Conservation (phyloP, 1,140 invertebrate genomes). For the Zophobas atratus region DNA sequence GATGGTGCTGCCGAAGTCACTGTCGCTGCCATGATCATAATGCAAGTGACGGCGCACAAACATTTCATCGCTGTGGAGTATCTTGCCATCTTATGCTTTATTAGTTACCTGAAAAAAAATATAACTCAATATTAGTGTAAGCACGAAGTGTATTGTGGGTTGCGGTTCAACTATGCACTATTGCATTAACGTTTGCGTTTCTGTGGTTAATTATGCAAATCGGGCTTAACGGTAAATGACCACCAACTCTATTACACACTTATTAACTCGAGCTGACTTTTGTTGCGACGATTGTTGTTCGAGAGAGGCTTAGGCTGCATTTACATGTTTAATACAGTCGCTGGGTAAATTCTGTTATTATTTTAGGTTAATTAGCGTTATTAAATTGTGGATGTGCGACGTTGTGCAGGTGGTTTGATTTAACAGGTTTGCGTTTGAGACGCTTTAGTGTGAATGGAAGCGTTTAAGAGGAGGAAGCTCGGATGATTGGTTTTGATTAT, state of each 20-base stretch:
- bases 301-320: neutral
- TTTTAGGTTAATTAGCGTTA: too few relatives aligned
- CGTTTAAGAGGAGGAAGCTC: too few relatives aligned
- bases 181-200: too few relatives aligned
- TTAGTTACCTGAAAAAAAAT: constrained; percentile 2
- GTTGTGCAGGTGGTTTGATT: neutral
- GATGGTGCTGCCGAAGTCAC: constrained; percentile 46
- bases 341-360: neutral
- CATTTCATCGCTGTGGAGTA: constrained; percentile 46
- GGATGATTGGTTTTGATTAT: too few relatives aligned
- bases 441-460: too few relatives aligned
- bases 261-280: neutral
- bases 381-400: too few relatives aligned
- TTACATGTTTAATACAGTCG: neutral
- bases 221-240: neutral
- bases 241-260: constrained; percentile 7
- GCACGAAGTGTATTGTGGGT: neutral
- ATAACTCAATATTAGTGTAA: neutral
- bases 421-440: too few relatives aligned
- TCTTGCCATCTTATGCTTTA: constrained; percentile 30
- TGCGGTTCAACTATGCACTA: too few relatives aligned
- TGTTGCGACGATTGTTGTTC: neutral
- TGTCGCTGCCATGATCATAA: constrained; percentile 50
- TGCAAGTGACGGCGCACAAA: constrained; percentile 51
- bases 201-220: neutral